A percentile compares a stretch with the other conserved stretches of the same genome.
These are phyloP conservation scores for Chaetogeoica ovagalla DNA, from an alignment of 2,888 invertebrate genomes.

Conservation along the genomic window DNA sequence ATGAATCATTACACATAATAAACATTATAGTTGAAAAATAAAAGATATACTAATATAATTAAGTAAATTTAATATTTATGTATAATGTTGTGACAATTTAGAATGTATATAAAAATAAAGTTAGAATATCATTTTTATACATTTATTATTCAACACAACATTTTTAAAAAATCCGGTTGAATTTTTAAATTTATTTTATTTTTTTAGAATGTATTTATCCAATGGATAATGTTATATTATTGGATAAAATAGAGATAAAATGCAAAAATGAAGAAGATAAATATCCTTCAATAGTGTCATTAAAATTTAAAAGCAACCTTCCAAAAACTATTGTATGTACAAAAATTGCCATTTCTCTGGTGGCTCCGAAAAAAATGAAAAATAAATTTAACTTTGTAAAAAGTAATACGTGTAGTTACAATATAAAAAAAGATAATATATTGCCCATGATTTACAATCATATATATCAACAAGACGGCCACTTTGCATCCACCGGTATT, in stretches of 20 bases:
- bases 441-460: conserved; percentile 41
- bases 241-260: conserved; percentile 42
- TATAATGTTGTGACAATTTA: too few species aligned
- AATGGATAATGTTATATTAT: conserved; percentile 25
- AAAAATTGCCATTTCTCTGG: conserved; percentile 37
- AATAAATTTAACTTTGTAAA: conserved; percentile 26
- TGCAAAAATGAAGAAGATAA: conserved; percentile 20
- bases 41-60: too few species aligned
- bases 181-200: background rate
- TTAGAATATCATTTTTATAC: too few species aligned
- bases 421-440: conserved; percentile 43
- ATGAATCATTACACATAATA: too few species aligned
- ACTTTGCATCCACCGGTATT: conserved; percentile 46
- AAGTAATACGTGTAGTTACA: conserved; percentile 29
- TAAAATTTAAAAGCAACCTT: conserved; percentile 38
- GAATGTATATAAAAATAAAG: too few species aligned
- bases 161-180: background rate
- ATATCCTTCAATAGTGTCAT: conserved; percentile 33
- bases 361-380: conserved; percentile 33
- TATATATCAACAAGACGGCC: conserved; percentile 49
- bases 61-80: too few species aligned
- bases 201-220: conserved; percentile 38
- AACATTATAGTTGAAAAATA: too few species aligned
- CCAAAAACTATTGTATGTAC: conserved; percentile 30
- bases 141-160: too few species aligned